Percentiles rank a stretch among this genome's conserved stretches.
Conservation (phyloP, 2,797 vertebrate species). For the Dendrocincla fuliginosa region DNA sequence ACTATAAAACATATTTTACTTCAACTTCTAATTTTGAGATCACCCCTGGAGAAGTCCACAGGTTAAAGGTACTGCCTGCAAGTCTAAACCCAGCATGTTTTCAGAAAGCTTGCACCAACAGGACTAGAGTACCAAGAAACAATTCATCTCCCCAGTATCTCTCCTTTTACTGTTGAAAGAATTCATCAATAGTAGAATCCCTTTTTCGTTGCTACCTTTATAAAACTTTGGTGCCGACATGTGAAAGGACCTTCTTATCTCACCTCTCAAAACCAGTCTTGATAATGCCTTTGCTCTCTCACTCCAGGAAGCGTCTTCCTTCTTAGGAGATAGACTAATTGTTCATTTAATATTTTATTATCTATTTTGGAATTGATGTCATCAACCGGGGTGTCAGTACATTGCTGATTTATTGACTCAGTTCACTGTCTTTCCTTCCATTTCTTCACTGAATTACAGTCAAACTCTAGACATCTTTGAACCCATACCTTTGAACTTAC, state of each 20-base stretch:
- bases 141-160: background rate
- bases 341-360: background rate
- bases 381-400: background rate
- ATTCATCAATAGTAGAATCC: background rate
- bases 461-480: background rate
- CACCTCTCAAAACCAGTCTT: background rate
- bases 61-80: background rate
- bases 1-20: background rate
- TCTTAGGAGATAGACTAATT: background rate
- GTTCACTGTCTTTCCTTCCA: background rate
- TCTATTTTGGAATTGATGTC: background rate
- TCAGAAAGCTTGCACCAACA: background rate
- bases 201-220: background rate
- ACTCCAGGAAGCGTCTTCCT: background rate
- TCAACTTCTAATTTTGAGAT: background rate
- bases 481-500: background rate
- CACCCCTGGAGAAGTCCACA: background rate
- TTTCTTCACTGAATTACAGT: background rate
- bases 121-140: background rate
- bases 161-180: background rate
- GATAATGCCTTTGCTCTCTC: background rate
- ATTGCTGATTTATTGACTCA: background rate
- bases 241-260: background rate
- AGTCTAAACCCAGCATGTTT: background rate
- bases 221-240: background rate